Evolutionary conservation across 2,888 invertebrate genomes (phyloP), one percentile per base, ranked within the genome.

Genomic region (Drosophila testacea): DNA sequence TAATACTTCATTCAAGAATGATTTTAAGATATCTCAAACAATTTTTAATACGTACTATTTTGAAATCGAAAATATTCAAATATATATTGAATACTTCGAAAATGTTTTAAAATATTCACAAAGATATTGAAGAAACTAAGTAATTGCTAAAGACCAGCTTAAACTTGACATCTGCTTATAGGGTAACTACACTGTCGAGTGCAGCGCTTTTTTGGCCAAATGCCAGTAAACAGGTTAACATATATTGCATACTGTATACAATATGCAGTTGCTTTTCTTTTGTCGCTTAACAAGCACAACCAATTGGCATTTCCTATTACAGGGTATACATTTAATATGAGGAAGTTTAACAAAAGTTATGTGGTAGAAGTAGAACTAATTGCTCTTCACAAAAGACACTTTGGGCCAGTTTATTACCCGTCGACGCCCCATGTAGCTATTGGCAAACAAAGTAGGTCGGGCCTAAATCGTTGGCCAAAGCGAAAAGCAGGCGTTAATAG

Each of bases 401-500:
- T 38, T 55, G 46, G 55, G 55, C 61, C 55, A 4, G 38, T 16
- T 38, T 42, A 9, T 7, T n/a, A 16, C 55, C 10, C 1, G 22
- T 22, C 38, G 4, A 46, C 60, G 38, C 30, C n/a, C 38, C 32
- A 3, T 46, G 44, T 46, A 9, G 10, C 52, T 13, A 30, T 47
- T 13, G 47, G 30, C n/a, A 55, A n/a, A 5, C 27, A 4, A 28
- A 42, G 41, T 36, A 22, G 52, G 50, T 39, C 55, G 60, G 30
- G 36, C 42, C 42, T 41, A 52, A 34, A 46, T 13, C 34, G 36
- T 52, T 6, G 63, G 34, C 41, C 44, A 34, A 27, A 50, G 38
- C 42, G 30, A 38, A 30, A 39, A 56, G 39, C 10, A 50, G 55
- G 44, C 52, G 64, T 39, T 57, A 70, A 70, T 54, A 52, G 52